Evolutionary conservation across 2,797 vertebrate species (phyloP).

Genomic region (Monodelphis domestica): DNA sequence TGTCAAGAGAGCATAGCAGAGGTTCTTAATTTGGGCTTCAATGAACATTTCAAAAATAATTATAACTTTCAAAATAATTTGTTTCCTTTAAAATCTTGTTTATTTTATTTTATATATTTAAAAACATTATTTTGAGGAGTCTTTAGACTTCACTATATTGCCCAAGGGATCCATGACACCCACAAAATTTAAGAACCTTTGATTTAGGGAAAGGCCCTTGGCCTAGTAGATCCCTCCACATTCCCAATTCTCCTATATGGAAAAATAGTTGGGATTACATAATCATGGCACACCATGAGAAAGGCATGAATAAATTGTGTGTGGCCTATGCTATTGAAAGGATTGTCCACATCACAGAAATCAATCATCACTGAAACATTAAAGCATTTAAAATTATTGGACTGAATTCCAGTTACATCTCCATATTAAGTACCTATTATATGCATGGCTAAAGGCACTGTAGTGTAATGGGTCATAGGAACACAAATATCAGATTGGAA

Average conservation of each 20-base stretch:
- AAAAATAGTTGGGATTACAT: neutral
- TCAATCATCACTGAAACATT: neutral
- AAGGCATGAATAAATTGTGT: neutral
- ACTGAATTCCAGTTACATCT: neutral
- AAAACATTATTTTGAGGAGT: neutral
- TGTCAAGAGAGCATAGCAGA: neutral
- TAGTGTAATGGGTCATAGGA: neutral
- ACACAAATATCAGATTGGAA: neutral
- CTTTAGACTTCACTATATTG: neutral
- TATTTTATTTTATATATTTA: neutral
- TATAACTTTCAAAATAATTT: neutral
- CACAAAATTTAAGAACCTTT: neutral
- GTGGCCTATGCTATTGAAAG: neutral
- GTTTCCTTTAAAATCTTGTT: neutral
- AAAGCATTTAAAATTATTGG: neutral
- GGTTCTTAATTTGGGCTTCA: neutral
- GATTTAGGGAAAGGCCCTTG: neutral
- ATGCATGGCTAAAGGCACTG: neutral
- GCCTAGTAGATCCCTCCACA: neutral
- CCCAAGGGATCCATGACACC: neutral
- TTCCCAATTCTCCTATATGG: neutral
- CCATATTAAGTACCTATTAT: too few species aligned
- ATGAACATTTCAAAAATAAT: neutral
- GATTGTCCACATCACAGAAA: neutral
- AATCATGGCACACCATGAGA: neutral